Evolutionary conservation across 2,113 vertebrate genomes (phyloP).

Genomic region (Passer montanus): DNA sequence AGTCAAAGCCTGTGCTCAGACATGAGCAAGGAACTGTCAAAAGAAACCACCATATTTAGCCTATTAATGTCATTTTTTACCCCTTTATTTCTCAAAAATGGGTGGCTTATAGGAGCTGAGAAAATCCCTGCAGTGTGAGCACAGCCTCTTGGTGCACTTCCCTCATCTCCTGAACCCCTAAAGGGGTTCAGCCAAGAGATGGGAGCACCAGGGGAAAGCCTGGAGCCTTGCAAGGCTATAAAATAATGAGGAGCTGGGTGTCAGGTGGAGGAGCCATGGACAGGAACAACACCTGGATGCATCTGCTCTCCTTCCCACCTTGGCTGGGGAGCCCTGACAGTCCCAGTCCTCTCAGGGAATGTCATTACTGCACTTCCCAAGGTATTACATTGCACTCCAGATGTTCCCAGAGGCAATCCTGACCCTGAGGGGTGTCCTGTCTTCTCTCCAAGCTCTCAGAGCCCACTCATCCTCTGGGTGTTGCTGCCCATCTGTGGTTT

Average conservation of each 20-base stretch:
- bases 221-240: not conserved
- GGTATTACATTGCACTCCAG: not conserved
- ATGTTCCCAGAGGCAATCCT: not conserved
- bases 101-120: not conserved
- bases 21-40: constrained; percentile 32
- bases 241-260: not conserved
- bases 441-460: not conserved
- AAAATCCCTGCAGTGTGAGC: not conserved
- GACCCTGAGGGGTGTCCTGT: not conserved
- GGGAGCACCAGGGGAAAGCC: not conserved
- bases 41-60: constrained; percentile 21
- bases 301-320: not conserved
- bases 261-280: not conserved
- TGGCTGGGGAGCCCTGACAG: not conserved
- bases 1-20: constrained; percentile 57
- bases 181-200: not conserved
- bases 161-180: not conserved
- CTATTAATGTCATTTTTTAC: not conserved
- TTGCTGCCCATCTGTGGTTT: not conserved
- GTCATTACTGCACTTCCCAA: not conserved
- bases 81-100: not conserved
- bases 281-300: not conserved
- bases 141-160: not conserved
- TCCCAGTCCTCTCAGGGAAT: not conserved
- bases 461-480: not conserved